Evolutionary conservation across 2,797 vertebrate species (phyloP).

Genomic region (Halcyon smyrnensis): DNA sequence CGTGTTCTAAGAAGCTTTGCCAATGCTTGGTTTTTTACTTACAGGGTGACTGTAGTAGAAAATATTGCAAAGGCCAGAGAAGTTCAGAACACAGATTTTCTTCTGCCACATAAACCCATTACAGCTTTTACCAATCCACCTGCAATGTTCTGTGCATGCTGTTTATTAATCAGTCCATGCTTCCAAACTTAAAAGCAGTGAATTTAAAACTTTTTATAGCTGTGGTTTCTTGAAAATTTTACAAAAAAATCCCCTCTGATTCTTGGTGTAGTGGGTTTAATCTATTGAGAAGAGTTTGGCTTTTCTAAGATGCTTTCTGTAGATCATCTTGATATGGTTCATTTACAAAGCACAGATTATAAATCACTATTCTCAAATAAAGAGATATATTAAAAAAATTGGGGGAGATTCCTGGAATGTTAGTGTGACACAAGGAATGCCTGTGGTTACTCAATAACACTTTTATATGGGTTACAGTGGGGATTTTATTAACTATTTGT

Average conservation of each 20-base stretch:
- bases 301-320: not conserved
- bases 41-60: not conserved
- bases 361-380: not conserved
- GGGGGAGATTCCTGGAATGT: not conserved
- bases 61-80: not conserved
- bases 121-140: not conserved
- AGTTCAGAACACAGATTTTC: not conserved
- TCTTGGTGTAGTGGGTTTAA: not conserved
- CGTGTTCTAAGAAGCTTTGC: not conserved
- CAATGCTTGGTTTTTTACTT: not conserved
- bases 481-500: not conserved
- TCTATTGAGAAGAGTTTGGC: not conserved
- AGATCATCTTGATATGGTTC: not conserved
- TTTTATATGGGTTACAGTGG: not conserved
- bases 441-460: not conserved
- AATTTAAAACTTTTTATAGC: not conserved
- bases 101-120: not conserved
- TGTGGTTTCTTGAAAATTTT: not conserved
- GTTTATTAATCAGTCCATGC: not conserved
- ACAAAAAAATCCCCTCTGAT: not conserved
- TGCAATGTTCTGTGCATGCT: not conserved
- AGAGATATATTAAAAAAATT: not conserved
- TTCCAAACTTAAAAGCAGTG: not conserved
- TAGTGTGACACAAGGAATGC: not conserved
- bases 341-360: not conserved